A percentile compares a stretch with the other conserved stretches of the same genome.
phyloP scores from a whole-genome alignment of 2,113 vertebrate species.

The Boulengeromyrus knoepffleri region DNA sequence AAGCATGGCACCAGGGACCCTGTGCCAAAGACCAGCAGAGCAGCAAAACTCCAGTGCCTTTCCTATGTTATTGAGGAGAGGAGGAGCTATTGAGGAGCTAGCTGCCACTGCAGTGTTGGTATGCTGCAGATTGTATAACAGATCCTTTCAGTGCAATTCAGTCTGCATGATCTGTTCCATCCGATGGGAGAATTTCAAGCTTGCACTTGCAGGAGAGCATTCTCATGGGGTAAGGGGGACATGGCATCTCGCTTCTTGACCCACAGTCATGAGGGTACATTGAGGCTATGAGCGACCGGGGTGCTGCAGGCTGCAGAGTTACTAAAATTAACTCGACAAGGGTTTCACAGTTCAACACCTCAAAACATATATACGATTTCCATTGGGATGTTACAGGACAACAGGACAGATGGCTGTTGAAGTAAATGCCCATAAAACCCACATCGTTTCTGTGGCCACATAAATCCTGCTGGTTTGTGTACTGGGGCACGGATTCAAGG shows the following conservation, averaged over 20 bases:
- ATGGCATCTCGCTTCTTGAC: slow-evolving; percentile 28
- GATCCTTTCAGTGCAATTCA: slow-evolving; percentile 32
- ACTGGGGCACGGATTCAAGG: slow-evolving; percentile 41
- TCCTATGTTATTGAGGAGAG: slow-evolving; percentile 55
- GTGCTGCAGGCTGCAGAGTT: neutral
- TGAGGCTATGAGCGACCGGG: neutral
- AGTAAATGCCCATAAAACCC: neutral
- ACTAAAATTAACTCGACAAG: neutral
- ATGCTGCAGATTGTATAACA: slow-evolving; percentile 42
- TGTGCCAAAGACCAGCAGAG: slow-evolving; percentile 46
- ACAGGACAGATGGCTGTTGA: slow-evolving; percentile 15
- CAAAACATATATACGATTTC: neutral
- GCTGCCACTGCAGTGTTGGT: slow-evolving; percentile 40
- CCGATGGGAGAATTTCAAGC: slow-evolving; percentile 9
- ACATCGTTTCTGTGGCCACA: neutral
- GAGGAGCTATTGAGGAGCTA: slow-evolving; percentile 7
- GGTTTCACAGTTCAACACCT: neutral
- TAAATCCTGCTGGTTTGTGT: slow-evolving; percentile 32
- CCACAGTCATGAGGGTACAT: neutral
- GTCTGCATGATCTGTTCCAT: neutral
- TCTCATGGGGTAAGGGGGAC: neutral
- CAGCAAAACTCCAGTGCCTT: slow-evolving; percentile 49
- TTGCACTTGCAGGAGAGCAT: neutral
- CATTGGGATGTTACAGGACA: neutral
- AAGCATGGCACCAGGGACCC: slow-evolving; percentile 50